Percentiles rank a stretch among this genome's conserved stretches.
These are phyloP conservation scores for Euthynnus affinis DNA, from an alignment of 2,797 vertebrate species.

Conservation along the genomic window DNA sequence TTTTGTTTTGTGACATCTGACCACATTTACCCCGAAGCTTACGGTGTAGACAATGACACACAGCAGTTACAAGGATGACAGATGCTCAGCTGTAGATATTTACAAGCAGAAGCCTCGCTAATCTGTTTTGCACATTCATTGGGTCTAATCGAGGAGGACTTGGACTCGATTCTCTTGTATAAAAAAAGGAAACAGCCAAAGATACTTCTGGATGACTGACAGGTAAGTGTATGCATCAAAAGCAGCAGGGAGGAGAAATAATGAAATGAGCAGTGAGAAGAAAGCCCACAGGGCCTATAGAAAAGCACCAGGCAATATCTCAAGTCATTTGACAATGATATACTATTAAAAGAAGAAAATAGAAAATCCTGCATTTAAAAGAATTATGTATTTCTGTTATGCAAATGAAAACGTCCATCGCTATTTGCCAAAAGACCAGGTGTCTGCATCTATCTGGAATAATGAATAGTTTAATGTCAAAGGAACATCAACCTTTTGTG, in stretches of 20 bases:
- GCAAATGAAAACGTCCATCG: conserved; percentile 62
- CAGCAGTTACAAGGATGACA: conserved; percentile 43
- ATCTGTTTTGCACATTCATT: conserved; percentile 68
- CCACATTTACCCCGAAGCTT: conserved; percentile 24
- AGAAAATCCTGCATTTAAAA: conserved; percentile 60
- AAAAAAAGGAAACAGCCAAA: background rate
- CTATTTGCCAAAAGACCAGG: conserved; percentile 3
- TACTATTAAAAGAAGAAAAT: conserved; percentile 63
- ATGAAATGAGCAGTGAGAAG: conserved; percentile 59
- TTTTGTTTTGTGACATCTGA: conserved; percentile 31
- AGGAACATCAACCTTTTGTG: conserved; percentile 51
- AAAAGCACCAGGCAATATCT: conserved; percentile 51
- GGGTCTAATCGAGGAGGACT: conserved; percentile 56
- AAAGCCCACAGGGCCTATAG: conserved; percentile 51
- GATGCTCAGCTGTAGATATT: conserved; percentile 64
- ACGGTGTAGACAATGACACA: conserved; percentile 10
- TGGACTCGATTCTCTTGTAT: conserved; percentile 30
- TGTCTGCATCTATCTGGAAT: conserved; percentile 55
- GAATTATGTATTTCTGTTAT: conserved; percentile 63
- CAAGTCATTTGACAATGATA: conserved; percentile 68
- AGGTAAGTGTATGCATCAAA: conserved; percentile 43
- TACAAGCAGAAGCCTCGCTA: conserved; percentile 56
- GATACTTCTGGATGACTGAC: conserved; percentile 51
- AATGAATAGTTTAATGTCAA: conserved; percentile 45
- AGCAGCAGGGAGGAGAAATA: conserved; percentile 57